Evolutionary conservation across 2,888 invertebrate species (phyloP), one percentile per base, ranked within the genome.

Genomic region (Pocota personata): DNA sequence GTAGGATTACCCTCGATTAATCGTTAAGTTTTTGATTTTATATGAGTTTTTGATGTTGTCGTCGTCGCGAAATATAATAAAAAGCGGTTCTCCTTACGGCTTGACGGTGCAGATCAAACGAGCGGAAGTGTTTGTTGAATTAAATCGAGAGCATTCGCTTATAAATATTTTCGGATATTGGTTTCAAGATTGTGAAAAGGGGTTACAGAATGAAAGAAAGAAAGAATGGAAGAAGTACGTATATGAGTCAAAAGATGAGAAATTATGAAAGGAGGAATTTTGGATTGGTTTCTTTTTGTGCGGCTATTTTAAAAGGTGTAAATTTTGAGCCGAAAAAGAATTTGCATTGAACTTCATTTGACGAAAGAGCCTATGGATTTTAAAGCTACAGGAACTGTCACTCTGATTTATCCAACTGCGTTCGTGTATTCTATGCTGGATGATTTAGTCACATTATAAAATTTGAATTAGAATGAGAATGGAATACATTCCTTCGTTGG

Each of bases 51-150:
- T 69, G 78, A 78, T 73, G 78, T 75, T 69, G 24, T 24, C 24
- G 24, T 24, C 24, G 24, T 30, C 30, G 43, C 48, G 14, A 37
- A 52, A 73, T 40, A 48, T 21, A 52, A n/a, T 8, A 50, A 14
- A 24, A 62, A 16, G 12, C 21, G 79, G 84, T 79, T 84, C 69
- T 84, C 58, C 75, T 79, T 66, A 43, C 67, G 35, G 6, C 14
- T 24, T 48, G 76, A 67, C 82, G 86, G 79, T 27, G 14, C 50
- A 62, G 82, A 77, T 80, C 86, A 86, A 86, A 86, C 80, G 67
- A 82, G 86, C 86, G 86, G 86, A 86, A 86, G 86, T 86, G 86
- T 86, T 86, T 86, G 86, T 67, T 78, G 86, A 82, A 86, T 86
- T 86, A 86, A 86, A 86, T 86, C 86, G 86, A 86, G 86, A 86